Conservation (phyloP, 2,797 vertebrate species). For the Mycteria americana region DNA sequence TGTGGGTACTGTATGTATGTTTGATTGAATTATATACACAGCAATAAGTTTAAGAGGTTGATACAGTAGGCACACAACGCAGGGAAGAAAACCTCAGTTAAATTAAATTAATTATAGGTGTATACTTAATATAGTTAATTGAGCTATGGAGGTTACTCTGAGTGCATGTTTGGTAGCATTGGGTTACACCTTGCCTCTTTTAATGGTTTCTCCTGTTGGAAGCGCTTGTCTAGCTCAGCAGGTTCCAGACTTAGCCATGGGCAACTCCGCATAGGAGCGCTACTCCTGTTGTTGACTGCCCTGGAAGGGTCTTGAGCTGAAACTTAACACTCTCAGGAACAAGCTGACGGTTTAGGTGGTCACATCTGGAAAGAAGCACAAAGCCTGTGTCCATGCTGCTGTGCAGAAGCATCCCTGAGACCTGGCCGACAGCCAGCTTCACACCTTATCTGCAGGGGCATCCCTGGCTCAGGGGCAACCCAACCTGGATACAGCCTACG, state of each 20-base stretch:
- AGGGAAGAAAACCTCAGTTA: neutral
- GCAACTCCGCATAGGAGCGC: neutral
- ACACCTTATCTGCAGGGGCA: neutral
- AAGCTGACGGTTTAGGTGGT: neutral
- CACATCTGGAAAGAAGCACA: neutral
- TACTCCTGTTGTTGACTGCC: fast-evolving
- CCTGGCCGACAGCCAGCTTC: neutral
- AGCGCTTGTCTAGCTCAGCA: neutral
- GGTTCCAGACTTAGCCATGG: neutral
- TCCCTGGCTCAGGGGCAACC: neutral
- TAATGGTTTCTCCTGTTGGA: neutral
- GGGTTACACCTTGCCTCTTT: neutral
- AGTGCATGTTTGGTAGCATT: neutral
- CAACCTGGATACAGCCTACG: neutral
- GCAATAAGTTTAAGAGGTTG: neutral
- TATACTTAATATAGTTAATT: neutral
- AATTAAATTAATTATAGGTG: conserved; percentile 1
- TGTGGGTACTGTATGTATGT: neutral
- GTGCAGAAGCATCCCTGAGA: neutral
- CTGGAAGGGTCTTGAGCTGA: neutral
- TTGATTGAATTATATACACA: neutral
- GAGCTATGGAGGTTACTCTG: neutral
- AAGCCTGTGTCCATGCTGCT: neutral
- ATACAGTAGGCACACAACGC: neutral
- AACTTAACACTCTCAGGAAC: neutral